Conservation (phyloP, 2,797 vertebrate genomes). For the Acanthornis magna region DNA sequence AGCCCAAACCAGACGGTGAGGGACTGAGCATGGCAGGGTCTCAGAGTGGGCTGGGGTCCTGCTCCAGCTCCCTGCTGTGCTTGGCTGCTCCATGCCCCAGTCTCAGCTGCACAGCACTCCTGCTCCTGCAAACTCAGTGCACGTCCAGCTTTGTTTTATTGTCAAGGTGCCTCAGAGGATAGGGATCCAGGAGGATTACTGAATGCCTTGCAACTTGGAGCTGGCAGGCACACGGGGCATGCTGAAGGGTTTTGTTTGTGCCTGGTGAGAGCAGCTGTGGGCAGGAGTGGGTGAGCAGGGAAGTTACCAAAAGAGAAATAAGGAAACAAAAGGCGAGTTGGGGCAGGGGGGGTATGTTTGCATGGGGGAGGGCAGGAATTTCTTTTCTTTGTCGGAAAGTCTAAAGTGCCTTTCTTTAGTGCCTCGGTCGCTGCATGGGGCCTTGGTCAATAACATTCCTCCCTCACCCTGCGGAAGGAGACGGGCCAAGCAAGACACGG, state of each 20-base stretch:
- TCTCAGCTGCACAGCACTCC: not conserved
- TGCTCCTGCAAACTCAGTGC: not conserved
- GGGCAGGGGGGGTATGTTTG: conserved; percentile 38
- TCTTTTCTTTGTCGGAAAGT: conserved; percentile 55
- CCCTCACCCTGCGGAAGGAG: conserved; percentile 61
- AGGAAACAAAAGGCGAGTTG: conserved; percentile 37
- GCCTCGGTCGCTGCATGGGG: conserved; percentile 58
- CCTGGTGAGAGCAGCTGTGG: conserved; percentile 33
- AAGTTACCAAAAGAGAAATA: conserved; percentile 52
- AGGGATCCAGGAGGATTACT: not conserved
- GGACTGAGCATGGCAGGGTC: not conserved
- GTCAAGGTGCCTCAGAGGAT: not conserved
- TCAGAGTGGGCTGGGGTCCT: not conserved
- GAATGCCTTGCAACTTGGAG: not conserved
- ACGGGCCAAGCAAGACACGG: conserved; percentile 47
- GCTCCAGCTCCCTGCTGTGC: not conserved
- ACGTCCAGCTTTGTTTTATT: not conserved
- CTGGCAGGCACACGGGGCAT: not conserved
- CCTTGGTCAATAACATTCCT: conserved; percentile 71
- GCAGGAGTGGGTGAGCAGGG: conserved; percentile 27
- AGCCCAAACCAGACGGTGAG: not conserved
- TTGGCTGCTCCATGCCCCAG: not conserved
- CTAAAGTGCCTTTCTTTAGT: conserved; percentile 63
- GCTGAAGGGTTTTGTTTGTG: conserved; percentile 43
- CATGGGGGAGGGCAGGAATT: conserved; percentile 52